Base-by-base conservation (phyloP, 2,113 vertebrate species). In the Spermophilus dauricus region DNA sequence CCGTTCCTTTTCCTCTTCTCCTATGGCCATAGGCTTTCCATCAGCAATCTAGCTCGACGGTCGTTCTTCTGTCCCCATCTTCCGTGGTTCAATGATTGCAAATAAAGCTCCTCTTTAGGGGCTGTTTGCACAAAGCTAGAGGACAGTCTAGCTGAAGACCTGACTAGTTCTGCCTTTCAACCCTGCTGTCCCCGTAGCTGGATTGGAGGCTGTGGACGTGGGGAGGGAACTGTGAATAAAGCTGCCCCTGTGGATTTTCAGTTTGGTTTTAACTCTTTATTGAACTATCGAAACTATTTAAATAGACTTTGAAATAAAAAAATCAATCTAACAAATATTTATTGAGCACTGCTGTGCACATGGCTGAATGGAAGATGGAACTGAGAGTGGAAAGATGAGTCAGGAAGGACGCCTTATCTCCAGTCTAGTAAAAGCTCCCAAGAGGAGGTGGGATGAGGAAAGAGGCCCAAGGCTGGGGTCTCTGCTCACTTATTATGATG, bases 251-350 rank as follows among this genome's bases (percentile, higher is more conserved):
- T 84, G 42, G 0, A 80, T 56, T 95, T 89, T 22, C 77, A 84
- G 67, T 73, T 61, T 42, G 42, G 48, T 10, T 85, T 92, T 82
- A 89, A 95, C 14, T 92, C 37, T 78, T 84, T 61, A 51, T 77
- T 61, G 73, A 65, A 42, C 14, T 30, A 8, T 26, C 61, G 86
- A 14, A 70, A 42, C 3, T 63, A 48, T 81, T 45, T 88, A 86
- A 97, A 45, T 61, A 51, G 26, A 48, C 73, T 86, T 24, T 75
- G 48, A 90, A 82, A 45, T 45, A 18, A 80, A 90, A 80, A 80
- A 70, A 75, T 72, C 39, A 75, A 32, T 42, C 69, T 70, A 69
- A 48, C 34, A 86, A 70, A 30, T 89, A 48, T 69, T 69, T 63
- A 56, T 69, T 78, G 61, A 80, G 76, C 86, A 73, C n/a, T 56